A percentile compares a stretch with the other conserved stretches of the same genome.
These are phyloP conservation scores for Schizopygopsis malacanthus DNA, from an alignment of 2,797 vertebrate species.

Conservation along the genomic window DNA sequence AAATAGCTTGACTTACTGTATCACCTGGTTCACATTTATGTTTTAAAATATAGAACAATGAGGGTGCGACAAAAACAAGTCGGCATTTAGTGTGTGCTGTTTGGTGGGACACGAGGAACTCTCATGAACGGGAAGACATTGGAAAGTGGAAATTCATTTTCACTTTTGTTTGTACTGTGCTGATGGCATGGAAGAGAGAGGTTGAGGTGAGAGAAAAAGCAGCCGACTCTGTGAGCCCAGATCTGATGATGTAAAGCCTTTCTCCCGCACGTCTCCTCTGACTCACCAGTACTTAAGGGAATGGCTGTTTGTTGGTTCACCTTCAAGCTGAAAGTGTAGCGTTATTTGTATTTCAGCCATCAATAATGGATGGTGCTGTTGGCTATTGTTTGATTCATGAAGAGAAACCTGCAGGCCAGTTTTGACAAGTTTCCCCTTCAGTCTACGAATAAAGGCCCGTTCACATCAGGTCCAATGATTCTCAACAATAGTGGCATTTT, in stretches of 20 bases:
- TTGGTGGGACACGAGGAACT: not conserved
- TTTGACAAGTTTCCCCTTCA: slow-evolving; percentile 9
- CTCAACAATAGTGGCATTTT: not conserved
- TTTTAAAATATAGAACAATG: not conserved
- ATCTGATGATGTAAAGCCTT: slow-evolving; percentile 26
- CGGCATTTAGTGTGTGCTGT: not conserved
- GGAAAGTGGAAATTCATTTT: slow-evolving; percentile 57
- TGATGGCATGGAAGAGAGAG: slow-evolving; percentile 37
- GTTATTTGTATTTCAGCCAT: slow-evolving; percentile 31
- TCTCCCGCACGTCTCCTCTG: slow-evolving; percentile 19
- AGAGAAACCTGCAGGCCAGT: slow-evolving; percentile 10
- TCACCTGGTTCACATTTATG: not conserved
- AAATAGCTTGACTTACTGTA: not conserved
- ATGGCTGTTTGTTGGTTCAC: slow-evolving; percentile 27
- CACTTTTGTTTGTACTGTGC: slow-evolving; percentile 48
- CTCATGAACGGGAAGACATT: slow-evolving; percentile 48
- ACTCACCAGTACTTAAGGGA: slow-evolving; percentile 26
- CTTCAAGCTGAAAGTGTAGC: slow-evolving; percentile 26
- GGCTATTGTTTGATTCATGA: slow-evolving; percentile 30
- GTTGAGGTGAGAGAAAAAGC: slow-evolving; percentile 16
- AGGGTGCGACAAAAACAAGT: not conserved
- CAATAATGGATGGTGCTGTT: slow-evolving; percentile 34
- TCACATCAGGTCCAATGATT: not conserved
- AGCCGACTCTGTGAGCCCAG: not conserved
- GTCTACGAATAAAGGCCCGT: not conserved